These are phyloP conservation scores for Drosophila repletoides DNA, from an alignment of 1,140 invertebrate species.

Conservation along the genomic window DNA sequence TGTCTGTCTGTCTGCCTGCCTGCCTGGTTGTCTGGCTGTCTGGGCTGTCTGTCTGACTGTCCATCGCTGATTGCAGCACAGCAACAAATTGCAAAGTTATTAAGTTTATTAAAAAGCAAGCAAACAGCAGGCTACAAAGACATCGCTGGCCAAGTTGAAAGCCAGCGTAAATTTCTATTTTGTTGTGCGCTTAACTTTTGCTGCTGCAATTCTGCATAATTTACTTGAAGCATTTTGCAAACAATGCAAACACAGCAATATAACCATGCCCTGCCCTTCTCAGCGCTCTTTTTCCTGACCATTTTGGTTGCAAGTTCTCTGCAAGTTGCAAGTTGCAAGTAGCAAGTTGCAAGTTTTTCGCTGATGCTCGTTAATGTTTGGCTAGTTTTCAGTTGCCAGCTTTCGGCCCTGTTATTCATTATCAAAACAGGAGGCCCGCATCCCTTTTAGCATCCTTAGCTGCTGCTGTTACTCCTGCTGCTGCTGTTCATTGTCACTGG, in stretches of 20 bases:
- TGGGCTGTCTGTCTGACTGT: constrained; percentile 38
- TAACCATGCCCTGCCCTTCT: not conserved
- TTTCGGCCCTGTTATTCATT: constrained; percentile 38
- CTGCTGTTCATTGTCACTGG: constrained; percentile 17
- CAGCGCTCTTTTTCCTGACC: not conserved
- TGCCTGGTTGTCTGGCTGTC: constrained; percentile 44
- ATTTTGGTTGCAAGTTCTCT: constrained; percentile 1
- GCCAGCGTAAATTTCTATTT: constrained; percentile 59
- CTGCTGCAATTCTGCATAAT: constrained; percentile 68
- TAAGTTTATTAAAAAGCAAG: constrained; percentile 73
- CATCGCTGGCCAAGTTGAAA: constrained; percentile 36
- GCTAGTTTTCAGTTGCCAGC: constrained; percentile 33
- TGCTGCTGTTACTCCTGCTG: constrained; percentile 26
- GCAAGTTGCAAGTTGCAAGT: constrained; percentile 25
- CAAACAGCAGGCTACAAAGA: constrained; percentile 40
- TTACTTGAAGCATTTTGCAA: constrained; percentile 71
- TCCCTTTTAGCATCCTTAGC: constrained; percentile 38
- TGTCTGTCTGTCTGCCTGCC: constrained; percentile 26
- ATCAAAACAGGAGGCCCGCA: constrained; percentile 44
- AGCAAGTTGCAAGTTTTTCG: constrained; percentile 69
- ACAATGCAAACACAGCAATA: constrained; percentile 56
- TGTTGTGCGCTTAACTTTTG: constrained; percentile 72
- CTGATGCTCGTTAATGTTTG: constrained; percentile 78
- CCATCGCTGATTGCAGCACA: constrained; percentile 68
- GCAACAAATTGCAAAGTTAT: constrained; percentile 78